Conservation (phyloP, 2,888 invertebrate genomes). For the Agapostemon virescens region DNA sequence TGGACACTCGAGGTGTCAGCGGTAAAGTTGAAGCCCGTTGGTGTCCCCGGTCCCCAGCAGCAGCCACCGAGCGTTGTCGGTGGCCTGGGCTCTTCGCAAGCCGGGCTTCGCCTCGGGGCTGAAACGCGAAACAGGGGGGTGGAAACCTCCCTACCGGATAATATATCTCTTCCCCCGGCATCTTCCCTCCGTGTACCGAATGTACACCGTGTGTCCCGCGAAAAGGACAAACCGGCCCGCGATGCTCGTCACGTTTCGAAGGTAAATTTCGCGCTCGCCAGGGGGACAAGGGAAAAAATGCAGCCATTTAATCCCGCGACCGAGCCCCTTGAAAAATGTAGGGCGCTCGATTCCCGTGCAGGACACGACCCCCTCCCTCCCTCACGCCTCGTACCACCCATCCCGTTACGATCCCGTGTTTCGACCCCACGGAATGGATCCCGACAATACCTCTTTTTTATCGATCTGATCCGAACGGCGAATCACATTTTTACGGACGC, state of each 20-base stretch:
- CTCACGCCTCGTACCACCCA: not conserved
- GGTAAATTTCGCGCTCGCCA: slow-evolving; percentile 33
- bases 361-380: not conserved
- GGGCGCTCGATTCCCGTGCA: not conserved
- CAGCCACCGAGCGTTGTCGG: not conserved
- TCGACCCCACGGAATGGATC: not conserved
- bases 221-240: slow-evolving; percentile 37
- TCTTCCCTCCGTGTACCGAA: slow-evolving; percentile 37
- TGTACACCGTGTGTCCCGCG: slow-evolving; percentile 40
- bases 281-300: slow-evolving; percentile 18
- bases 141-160: slow-evolving; percentile 63
- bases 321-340: slow-evolving; percentile 24
- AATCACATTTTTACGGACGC: slow-evolving; percentile 12
- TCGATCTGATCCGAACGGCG: slow-evolving; percentile 2
- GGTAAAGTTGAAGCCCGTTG: slow-evolving; percentile 71
- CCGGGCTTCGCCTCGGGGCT: slow-evolving; percentile 38
- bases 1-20: slow-evolving; percentile 74
- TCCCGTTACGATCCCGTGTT: not conserved
- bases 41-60: slow-evolving; percentile 23
- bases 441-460: not conserved
- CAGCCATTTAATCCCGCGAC: slow-evolving; percentile 36
- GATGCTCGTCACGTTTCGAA: slow-evolving; percentile 48
- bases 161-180: slow-evolving; percentile 63
- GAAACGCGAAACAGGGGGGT: slow-evolving; percentile 65
- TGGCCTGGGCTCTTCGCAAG: slow-evolving; percentile 29